Base-by-base conservation (phyloP, 2,113 vertebrate species). In the Apteryx mantelli region DNA sequence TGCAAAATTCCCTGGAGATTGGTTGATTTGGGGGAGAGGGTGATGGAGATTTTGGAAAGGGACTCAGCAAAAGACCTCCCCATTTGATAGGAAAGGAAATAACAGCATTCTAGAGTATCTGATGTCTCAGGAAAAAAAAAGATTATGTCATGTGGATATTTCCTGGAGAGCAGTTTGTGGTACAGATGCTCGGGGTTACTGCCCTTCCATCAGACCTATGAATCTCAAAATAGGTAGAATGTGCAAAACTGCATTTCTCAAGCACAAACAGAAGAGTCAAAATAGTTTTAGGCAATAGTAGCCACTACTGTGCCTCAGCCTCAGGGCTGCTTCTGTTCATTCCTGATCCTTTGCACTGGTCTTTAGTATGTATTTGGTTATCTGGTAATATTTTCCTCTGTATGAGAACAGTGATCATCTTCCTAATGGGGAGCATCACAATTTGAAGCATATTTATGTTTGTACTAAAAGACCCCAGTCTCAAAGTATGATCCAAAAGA, bases 401-500 rank as follows among this genome's bases (percentile, higher is more conserved):
- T 30, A 40, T 19, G 44, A 65, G 20, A 84, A 36, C 9, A 64
- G 25, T 32, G 32, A 91, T 86, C 21, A 76, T 86, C 65, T 77
- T 91, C 46, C 26, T 85, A 87, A 92, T 30, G 26, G 65, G 25
- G 32, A 87, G 4, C 58, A 85, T 50, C 44, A 38, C 66, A 96
- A 92, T 92, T 50, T 85, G 82, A 92, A 80, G 32, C 52, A 61
- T 52, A 87, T 79, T 92, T 91, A 42, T 56, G 56, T 75, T 69
- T 81, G 82, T 48, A 26, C 9, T 91, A 80, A 85, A 96, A 89
- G 89, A 80, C 52, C 28, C 76, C 32, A 87, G 83, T 86, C 92
- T 94, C 52, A 92, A 91, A 93, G 65, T 61, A 44, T 82, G 86
- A 87, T 89, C 66, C 78, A 74, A 69, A 93, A 88, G 94, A 92